Evolutionary conservation across 2,888 invertebrate genomes (phyloP), one percentile per base, ranked within the genome.

Genomic region (Romanomermis culicivorax): DNA sequence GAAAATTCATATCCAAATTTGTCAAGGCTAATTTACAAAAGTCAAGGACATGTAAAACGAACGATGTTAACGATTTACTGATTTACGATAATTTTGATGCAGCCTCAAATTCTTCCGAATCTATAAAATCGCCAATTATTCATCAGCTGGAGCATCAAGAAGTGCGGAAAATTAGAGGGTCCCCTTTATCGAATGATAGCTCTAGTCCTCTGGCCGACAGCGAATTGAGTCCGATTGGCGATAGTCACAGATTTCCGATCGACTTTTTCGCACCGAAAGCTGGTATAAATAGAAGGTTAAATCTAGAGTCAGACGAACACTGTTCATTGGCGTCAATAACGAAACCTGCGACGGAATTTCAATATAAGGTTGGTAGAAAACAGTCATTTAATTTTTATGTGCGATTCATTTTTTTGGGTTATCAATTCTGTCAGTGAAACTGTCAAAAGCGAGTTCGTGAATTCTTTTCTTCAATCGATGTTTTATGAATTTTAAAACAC

Each of bases 181-280:
- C 36, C 11, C 36, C 17, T 7, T 36, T 36, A 11, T 7, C 36
- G 7, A 11, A 17, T 17, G 36, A 36, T 36, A 36, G 36, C 27
- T 53, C 53, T 14, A 26, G 51, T 2, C 3, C 50, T 11, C 23
- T 56, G 54, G 56, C 54, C 23, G 56, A 56, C 51, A 54, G 54
- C 47, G 56, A 56, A 45, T 51, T 50, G n/a, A 50, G 50, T 36
- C 56, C 56, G 29, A 1, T 56, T 24, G 29, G 49, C 2, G 55
- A 55, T 27, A 52, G 52, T 25, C 51, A 52, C 36, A 52, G 45
- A 14, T 27, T 26, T 30, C 55, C 55, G 45, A 2, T 55, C 25
- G 45, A 42, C 42, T 43, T 47, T 7, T n/a, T n/a, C n/a, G n/a
- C n/a, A n/a, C n/a, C n/a, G n/a, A n/a, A n/a, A n/a, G n/a, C n/a